phyloP scores from a whole-genome alignment of 2,797 vertebrate genomes.

The Gallirallus australis region DNA sequence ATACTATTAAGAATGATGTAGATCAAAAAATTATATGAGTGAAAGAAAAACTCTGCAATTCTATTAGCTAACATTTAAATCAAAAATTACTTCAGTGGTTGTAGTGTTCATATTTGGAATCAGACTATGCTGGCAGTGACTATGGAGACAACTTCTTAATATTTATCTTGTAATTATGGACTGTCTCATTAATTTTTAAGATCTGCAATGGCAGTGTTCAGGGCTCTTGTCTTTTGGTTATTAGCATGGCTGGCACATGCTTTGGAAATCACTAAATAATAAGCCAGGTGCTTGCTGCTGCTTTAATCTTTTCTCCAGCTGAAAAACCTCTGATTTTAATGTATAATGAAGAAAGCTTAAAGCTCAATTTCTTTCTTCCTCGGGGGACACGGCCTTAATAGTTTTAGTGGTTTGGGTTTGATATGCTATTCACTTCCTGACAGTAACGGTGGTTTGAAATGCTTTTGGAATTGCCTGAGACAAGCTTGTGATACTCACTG shows the following conservation, averaged over 20 bases:
- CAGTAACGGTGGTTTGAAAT: background rate
- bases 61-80: background rate
- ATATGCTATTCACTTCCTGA: background rate
- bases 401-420: background rate
- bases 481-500: background rate
- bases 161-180: background rate
- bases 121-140: background rate
- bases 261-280: background rate
- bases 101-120: background rate
- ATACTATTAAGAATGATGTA: background rate
- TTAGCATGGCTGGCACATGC: background rate
- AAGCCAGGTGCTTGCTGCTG: background rate
- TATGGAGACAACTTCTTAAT: background rate
- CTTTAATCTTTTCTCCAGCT: background rate
- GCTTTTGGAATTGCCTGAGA: background rate
- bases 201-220: background rate
- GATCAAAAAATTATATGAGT: background rate
- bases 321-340: background rate
- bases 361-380: background rate
- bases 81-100: background rate
- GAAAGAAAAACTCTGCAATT: background rate
- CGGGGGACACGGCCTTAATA: background rate
- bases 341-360: background rate
- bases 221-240: background rate
- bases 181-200: background rate